Conservation (phyloP, 2,113 vertebrate genomes). For the Megaceryle maxima region DNA sequence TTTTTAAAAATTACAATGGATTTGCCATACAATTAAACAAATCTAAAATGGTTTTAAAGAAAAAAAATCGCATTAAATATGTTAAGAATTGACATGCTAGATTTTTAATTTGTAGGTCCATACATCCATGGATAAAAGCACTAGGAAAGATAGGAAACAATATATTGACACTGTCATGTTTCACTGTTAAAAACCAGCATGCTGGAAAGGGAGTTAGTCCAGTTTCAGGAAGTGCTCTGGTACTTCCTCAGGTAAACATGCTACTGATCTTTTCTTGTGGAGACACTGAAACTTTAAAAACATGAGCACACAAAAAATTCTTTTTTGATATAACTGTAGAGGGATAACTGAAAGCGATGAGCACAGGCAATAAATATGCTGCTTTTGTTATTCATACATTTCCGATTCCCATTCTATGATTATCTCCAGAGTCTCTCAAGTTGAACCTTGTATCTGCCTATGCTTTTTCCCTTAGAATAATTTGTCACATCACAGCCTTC, state of each 20-base stretch:
- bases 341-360: background rate
- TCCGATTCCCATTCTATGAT: background rate
- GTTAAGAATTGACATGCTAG: fast-evolving
- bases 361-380: background rate
- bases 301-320: fast-evolving
- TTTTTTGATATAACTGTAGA: background rate
- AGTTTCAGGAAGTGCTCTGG: background rate
- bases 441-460: background rate
- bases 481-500: background rate
- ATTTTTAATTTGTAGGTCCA: background rate
- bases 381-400: background rate
- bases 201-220: fast-evolving
- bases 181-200: fast-evolving
- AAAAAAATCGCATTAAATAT: background rate
- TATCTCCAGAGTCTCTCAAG: background rate
- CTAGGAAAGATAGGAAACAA: background rate
- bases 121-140: background rate
- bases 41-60: background rate
- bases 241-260: background rate
- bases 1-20: background rate
- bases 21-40: background rate
- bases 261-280: background rate
- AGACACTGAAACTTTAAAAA: background rate
- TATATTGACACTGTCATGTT: background rate
- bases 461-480: background rate